Evolutionary conservation across 2,888 invertebrate species (phyloP), one percentile per base, ranked within the genome.

Genomic region (Hipparchia sbordonii): DNA sequence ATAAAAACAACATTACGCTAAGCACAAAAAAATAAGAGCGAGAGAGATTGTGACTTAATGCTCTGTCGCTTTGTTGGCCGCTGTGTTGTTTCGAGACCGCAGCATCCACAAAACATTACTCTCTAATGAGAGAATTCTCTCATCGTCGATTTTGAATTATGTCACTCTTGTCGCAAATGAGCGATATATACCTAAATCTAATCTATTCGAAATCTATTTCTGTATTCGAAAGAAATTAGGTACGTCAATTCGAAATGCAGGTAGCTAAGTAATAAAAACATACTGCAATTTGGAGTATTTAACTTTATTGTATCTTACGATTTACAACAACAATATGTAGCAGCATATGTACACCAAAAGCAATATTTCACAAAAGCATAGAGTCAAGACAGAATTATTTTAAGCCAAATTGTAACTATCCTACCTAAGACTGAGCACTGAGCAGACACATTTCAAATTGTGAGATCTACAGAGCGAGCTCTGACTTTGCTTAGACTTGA

Each of bases 351-450:
- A 73, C 71, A 68, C 51, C 67, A 48, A 68, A 76, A 73, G 73
- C 71, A 67, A 45, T 48, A 48, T 54, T 62, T 52, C 70, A 75
- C 74, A 56, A 73, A 74, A 74, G 73, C 75, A 45, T 72, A 56
- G 33, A 72, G 67, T 72, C 59, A 56, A 73, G 62, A 72, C 59
- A 69, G 67, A 70, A 72, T 71, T 48, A 45, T 71, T 61, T 62
- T 9, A 66, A 63, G 60, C 70, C 66, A 33, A 57, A 62, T 23
- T 45, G 33, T 72, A 74, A 52, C 46, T 51, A 54, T 23, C 46
- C 10, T 71, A 46, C n/a, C 45, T 70, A 72, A 23, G 56, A 39
- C 39, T 39, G 39, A 39, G 39, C 7, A 60, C 12, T 71, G 66
- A 72, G 60, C 54, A 62, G 56, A 72, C 33, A 63, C 54, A 13